Percentiles rank a stretch among this genome's conserved stretches.
Conservation (phyloP, 2,888 invertebrate species). For the Melolontha melolontha region DNA sequence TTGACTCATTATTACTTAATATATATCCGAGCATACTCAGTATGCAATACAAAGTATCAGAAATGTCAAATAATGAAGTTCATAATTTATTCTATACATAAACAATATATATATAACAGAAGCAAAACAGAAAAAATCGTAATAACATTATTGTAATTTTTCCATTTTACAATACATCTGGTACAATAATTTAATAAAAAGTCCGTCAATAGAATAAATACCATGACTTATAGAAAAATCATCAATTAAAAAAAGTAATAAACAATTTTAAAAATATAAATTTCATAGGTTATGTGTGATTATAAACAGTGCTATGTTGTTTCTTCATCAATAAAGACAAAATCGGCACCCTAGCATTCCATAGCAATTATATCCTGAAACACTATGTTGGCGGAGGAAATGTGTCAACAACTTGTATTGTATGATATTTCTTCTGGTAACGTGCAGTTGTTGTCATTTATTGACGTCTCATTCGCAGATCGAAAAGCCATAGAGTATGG, state of each 20-base stretch:
- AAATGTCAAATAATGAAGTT: slow-evolving; percentile 42
- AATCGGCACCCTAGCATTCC: slow-evolving; percentile 42
- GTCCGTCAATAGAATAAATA: slow-evolving; percentile 38
- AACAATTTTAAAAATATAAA: slow-evolving; percentile 40
- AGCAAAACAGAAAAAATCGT: slow-evolving; percentile 38
- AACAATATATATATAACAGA: slow-evolving; percentile 38
- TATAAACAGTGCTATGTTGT: slow-evolving; percentile 38
- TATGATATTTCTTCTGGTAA: slow-evolving; percentile 55
- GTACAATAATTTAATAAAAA: slow-evolving; percentile 38
- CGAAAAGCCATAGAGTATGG: slow-evolving; percentile 84
- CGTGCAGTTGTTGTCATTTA: slow-evolving; percentile 56
- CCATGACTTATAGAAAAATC: slow-evolving; percentile 38
- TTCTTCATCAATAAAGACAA: slow-evolving; percentile 33
- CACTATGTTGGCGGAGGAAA: slow-evolving; percentile 37
- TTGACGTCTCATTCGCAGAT: slow-evolving; percentile 59
- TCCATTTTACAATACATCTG: slow-evolving; percentile 36
- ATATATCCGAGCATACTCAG: slow-evolving; percentile 44
- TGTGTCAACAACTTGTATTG: slow-evolving; percentile 57
- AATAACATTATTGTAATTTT: slow-evolving; percentile 39
- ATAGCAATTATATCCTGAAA: slow-evolving; percentile 41
- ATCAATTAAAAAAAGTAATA: slow-evolving; percentile 37
- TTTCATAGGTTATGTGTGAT: slow-evolving; percentile 36
- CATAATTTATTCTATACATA: slow-evolving; percentile 44
- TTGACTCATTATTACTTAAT: slow-evolving; percentile 43
- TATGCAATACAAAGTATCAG: slow-evolving; percentile 44